phyloP scores from a whole-genome alignment of 2,113 vertebrate species.

The Lamprologus sp. region DNA sequence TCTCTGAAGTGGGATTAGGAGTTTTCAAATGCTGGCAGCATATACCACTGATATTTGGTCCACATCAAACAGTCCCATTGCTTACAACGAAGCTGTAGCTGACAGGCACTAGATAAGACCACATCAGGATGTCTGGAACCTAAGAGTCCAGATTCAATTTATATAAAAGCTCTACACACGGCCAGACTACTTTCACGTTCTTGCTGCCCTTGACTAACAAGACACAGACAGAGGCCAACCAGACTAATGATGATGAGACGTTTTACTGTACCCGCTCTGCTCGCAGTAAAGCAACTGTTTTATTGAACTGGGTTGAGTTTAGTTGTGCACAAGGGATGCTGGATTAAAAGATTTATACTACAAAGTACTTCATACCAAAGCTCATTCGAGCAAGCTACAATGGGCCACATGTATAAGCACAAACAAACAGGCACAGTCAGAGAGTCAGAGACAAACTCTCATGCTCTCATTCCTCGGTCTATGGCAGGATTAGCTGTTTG shows the following conservation, averaged over 20 bases:
- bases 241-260: neutral
- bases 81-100: neutral
- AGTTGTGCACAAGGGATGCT: conserved; percentile 29
- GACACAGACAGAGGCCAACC: neutral
- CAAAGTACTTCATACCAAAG: conserved; percentile 52
- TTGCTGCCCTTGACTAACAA: conserved; percentile 23
- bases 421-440: conserved; percentile 23
- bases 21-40: conserved; percentile 22
- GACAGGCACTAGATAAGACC: conserved; percentile 1
- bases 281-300: conserved; percentile 1
- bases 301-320: conserved; percentile 19
- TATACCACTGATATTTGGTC: conserved; percentile 10
- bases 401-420: conserved; percentile 32
- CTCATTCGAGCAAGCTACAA: conserved; percentile 39
- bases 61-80: conserved; percentile 22
- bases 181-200: conserved; percentile 1
- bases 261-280: neutral
- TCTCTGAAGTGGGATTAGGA: conserved; percentile 54
- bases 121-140: conserved; percentile 6
- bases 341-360: conserved; percentile 64
- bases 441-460: neutral
- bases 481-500: neutral
- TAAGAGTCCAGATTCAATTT: conserved; percentile 2
- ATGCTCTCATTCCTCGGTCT: neutral
- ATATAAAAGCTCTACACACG: conserved; percentile 9